These are phyloP conservation scores for Poecilia gillii DNA, from an alignment of 2,797 vertebrate species.

Conservation along the genomic window DNA sequence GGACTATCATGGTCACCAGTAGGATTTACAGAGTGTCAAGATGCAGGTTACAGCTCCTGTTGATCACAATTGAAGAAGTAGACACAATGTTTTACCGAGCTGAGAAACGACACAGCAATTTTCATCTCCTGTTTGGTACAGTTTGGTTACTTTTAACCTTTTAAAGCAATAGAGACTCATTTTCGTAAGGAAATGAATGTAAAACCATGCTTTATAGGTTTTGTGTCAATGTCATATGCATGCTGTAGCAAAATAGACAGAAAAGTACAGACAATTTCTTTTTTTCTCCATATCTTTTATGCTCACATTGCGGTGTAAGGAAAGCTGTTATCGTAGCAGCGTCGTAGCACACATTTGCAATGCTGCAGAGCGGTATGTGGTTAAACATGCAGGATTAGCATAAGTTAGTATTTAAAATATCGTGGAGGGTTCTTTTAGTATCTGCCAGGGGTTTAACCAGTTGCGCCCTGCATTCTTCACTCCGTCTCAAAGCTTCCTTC, in stretches of 20 bases:
- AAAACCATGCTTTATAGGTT: neutral
- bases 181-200: neutral
- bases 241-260: neutral
- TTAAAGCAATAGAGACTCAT: neutral
- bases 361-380: slow-evolving; percentile 21
- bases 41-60: neutral
- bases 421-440: slow-evolving; percentile 30
- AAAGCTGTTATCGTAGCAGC: slow-evolving; percentile 21
- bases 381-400: slow-evolving; percentile 48
- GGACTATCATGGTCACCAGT: neutral
- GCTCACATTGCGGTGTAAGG: slow-evolving; percentile 13
- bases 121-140: neutral
- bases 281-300: slow-evolving; percentile 18
- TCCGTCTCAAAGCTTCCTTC: slow-evolving; percentile 35
- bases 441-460: slow-evolving; percentile 43
- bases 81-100: neutral
- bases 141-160: neutral
- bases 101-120: neutral
- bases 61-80: too few relatives aligned
- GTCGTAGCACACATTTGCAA: slow-evolving; percentile 18
- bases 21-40: neutral
- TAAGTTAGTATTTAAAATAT: slow-evolving; percentile 33
- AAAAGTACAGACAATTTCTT: neutral
- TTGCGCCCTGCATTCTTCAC: slow-evolving; percentile 23
- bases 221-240: neutral